These are phyloP conservation scores for Lycocerus yunnanus DNA, from an alignment of 2,888 invertebrate species.

Conservation along the genomic window DNA sequence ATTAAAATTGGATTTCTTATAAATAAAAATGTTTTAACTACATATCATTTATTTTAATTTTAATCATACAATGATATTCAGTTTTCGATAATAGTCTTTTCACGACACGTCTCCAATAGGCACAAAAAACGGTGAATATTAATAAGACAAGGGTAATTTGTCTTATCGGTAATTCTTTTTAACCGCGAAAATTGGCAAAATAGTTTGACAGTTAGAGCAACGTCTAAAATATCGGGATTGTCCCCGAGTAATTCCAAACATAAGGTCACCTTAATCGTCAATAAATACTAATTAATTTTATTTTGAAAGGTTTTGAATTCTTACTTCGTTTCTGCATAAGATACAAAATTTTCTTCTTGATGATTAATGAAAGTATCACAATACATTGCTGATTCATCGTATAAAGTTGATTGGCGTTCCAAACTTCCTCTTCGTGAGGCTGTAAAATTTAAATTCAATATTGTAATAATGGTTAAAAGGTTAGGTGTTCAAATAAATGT, in stretches of 20 bases:
- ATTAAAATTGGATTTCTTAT: no score
- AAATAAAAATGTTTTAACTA: no score
- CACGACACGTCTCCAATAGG: no score
- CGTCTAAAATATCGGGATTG: not conserved
- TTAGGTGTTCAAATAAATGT: not conserved
- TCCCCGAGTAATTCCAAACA: not conserved
- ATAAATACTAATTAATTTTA: not conserved
- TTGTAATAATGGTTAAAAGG: slow-evolving; percentile 39
- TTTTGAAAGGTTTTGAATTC: not conserved
- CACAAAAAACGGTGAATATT: no score
- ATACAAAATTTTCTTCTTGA: slow-evolving; percentile 45
- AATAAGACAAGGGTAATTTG: no score
- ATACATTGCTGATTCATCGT: slow-evolving; percentile 72
- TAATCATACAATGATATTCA: no score
- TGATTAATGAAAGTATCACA: slow-evolving; percentile 55
- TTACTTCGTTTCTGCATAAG: slow-evolving; percentile 47
- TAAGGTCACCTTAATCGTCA: not conserved
- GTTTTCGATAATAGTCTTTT: no score
- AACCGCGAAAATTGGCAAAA: not conserved
- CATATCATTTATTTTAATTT: no score
- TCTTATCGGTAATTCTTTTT: not conserved
- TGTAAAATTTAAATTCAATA: slow-evolving; percentile 40
- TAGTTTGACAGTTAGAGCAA: not conserved
- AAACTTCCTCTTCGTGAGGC: slow-evolving; percentile 70
- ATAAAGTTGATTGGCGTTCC: slow-evolving; percentile 79